Evolutionary conservation across 2,797 vertebrate species (phyloP).

Genomic region (Taeniopygia guttata): DNA sequence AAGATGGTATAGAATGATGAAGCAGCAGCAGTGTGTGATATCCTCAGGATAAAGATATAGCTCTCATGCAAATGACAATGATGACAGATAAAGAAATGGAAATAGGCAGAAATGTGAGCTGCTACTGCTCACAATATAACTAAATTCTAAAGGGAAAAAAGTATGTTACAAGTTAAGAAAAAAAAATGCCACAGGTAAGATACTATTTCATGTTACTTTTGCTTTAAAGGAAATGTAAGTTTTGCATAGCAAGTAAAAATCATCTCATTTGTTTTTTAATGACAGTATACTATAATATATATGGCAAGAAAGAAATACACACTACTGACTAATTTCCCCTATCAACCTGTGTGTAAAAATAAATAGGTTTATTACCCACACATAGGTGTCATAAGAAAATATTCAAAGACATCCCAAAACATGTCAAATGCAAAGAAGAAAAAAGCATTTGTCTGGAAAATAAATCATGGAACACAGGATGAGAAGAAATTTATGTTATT

Average conservation of each 20-base stretch:
- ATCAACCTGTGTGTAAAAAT: neutral
- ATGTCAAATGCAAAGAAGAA: neutral
- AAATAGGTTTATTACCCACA: neutral
- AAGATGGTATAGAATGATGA: neutral
- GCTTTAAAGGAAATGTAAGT: neutral
- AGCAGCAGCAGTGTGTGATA: neutral
- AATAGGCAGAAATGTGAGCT: neutral
- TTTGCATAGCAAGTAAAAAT: neutral
- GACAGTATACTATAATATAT: neutral
- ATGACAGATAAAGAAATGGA: neutral
- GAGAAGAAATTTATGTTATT: neutral
- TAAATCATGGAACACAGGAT: neutral
- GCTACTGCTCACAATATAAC: neutral
- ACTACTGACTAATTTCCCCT: neutral
- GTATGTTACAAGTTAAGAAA: neutral
- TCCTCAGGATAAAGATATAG: neutral
- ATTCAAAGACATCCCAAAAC: neutral
- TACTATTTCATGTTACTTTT: neutral
- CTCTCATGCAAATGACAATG: neutral
- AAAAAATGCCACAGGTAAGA: neutral
- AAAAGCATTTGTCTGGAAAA: neutral
- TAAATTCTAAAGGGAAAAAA: neutral
- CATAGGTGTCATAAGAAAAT: neutral
- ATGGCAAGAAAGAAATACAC: neutral
- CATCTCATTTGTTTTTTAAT: neutral